Base-by-base conservation (phyloP, 2,113 vertebrate genomes). In the Oryzias celebensis region DNA sequence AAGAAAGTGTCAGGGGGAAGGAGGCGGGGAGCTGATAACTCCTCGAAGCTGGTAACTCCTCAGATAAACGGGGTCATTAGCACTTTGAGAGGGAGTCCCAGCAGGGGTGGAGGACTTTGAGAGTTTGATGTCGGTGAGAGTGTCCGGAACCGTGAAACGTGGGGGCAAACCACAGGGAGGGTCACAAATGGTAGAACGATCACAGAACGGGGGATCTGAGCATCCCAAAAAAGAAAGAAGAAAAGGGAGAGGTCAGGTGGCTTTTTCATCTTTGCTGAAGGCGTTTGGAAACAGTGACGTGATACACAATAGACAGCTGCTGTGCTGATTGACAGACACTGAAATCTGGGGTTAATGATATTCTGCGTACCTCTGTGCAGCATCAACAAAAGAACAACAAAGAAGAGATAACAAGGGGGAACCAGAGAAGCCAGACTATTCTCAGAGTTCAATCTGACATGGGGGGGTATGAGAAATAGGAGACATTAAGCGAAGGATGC, bases 171-270 rank as follows among this genome's bases (percentile, higher is more conserved):
- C 77, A 56, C 49, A 51, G 82, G 85, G 85, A 78, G 65, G 64
- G 85, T 66, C 82, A 71, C 89, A 89, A 91, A 91, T 88, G 90
- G 89, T 88, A 87, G 86, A 92, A 62, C 52, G 87, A 91, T 92
- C 89, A 91, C 84, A 85, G 81, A 58, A 63, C 66, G 64, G 71
- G 65, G 52, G 77, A 84, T 71, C 78, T 72, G 50, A 52, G 28
- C 77, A 85, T 80, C 77, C 59, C 76, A 48, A 36, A 36, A 49
- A 36, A 45, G 10, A 14, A 15, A 45, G 4, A 12, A 10, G 10
- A 53, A 52, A 52, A 48, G 20, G 24, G 83, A 86, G 78, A 63
- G 88, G 89, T 91, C 90, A 91, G 88, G 82, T 88, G 84, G 88
- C 88, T 87, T 90, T 91, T 88, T 86, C 85, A 91, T 90, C 84